These are phyloP conservation scores for Phalanger gymnotis DNA, from an alignment of 2,797 vertebrate species.

Conservation along the genomic window DNA sequence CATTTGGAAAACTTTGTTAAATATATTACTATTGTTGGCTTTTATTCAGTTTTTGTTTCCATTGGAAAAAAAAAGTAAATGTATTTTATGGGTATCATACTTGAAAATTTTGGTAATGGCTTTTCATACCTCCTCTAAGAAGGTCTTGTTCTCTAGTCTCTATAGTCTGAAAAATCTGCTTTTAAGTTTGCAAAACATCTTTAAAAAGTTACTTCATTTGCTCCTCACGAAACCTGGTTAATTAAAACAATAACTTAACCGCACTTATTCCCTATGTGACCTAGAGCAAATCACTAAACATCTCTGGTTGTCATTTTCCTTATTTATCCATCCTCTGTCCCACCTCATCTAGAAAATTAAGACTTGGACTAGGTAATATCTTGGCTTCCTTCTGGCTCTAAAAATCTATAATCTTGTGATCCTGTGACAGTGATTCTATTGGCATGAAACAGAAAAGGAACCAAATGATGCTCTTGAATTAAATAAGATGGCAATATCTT, in stretches of 20 bases:
- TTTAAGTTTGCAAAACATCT: neutral
- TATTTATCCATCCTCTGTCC: neutral
- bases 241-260: neutral
- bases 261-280: neutral
- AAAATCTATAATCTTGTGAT: neutral
- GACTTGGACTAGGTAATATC: neutral
- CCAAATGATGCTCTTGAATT: neutral
- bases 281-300: neutral
- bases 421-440: neutral
- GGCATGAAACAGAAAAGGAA: neutral
- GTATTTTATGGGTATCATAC: neutral
- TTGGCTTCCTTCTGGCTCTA: neutral
- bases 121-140: neutral
- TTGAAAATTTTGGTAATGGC: neutral
- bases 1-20: neutral
- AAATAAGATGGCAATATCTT: neutral
- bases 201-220: neutral
- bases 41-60: neutral
- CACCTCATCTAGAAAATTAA: neutral
- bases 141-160: neutral
- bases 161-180: neutral
- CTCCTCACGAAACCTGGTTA: neutral
- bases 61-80: neutral
- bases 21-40: neutral
- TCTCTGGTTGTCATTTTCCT: neutral